A percentile compares a stretch with the other conserved stretches of the same genome.
phyloP scores from a whole-genome alignment of 2,888 invertebrate genomes.

The Artemia sinica region DNA sequence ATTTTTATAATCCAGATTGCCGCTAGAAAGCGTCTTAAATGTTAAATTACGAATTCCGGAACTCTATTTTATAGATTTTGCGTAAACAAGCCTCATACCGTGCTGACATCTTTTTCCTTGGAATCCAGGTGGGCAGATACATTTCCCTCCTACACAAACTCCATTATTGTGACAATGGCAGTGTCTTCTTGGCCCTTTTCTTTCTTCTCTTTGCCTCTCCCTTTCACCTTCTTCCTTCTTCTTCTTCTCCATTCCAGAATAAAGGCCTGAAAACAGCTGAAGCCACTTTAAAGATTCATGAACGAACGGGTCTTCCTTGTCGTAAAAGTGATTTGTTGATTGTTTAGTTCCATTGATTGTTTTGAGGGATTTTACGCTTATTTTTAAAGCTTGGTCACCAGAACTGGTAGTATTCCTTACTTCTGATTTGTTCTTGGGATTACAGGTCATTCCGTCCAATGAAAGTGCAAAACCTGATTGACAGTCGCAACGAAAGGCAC shows the following conservation, averaged over 20 bases:
- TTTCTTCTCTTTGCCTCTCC: background rate
- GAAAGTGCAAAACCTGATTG: background rate
- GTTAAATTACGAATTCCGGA: too few relatives aligned
- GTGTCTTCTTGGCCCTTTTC: background rate
- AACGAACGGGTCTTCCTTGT: background rate
- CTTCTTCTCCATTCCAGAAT: background rate
- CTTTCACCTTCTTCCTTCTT: background rate
- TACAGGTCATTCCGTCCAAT: background rate
- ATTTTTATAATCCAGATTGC: too few relatives aligned
- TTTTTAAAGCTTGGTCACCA: background rate
- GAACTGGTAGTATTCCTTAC: background rate
- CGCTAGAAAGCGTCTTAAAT: too few relatives aligned
- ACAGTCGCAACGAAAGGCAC: conserved; percentile 7
- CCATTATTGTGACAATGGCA: background rate
- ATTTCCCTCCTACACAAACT: conserved; percentile 6
- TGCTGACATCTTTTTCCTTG: conserved; percentile 11
- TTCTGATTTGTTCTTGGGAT: background rate
- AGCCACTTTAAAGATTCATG: background rate
- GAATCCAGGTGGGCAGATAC: background rate
- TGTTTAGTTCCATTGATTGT: conserved; percentile 9
- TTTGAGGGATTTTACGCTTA: background rate
- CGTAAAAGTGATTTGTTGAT: background rate
- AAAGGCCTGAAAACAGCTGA: conserved; percentile 5
- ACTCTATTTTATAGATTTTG: too few relatives aligned
- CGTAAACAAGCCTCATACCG: background rate